Evolutionary conservation across 2,888 invertebrate genomes (phyloP).

Genomic region (Drosophila borborema): DNA sequence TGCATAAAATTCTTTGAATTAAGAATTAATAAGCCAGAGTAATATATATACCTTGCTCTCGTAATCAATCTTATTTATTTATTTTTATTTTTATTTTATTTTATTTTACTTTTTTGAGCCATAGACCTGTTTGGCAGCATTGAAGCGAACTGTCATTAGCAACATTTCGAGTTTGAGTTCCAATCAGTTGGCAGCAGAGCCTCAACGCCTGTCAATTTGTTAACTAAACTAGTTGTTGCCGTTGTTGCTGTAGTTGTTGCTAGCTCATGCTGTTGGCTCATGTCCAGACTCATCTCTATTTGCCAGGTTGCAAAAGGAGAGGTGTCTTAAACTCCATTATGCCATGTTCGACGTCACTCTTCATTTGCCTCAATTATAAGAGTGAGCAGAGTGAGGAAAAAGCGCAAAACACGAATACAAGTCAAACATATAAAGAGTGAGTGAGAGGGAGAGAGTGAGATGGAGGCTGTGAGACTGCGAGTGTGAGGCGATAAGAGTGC

Average conservation of each 20-base stretch:
- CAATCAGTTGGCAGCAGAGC: conserved; percentile 42
- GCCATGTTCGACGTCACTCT: conserved; percentile 81
- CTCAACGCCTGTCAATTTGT: conserved; percentile 33
- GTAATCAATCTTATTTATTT: background rate
- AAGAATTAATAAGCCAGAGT: background rate
- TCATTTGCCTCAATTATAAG: conserved; percentile 81
- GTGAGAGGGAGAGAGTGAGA: background rate
- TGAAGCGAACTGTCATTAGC: conserved; percentile 6
- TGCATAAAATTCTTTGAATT: background rate
- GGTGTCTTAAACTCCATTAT: conserved; percentile 81
- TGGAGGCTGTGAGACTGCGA: no score
- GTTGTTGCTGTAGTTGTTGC: background rate
- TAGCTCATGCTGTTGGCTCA: background rate
- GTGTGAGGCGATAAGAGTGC: background rate
- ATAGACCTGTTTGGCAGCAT: conserved; percentile 2
- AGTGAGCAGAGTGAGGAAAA: conserved; percentile 16
- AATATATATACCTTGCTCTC: background rate
- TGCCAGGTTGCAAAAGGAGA: conserved; percentile 44
- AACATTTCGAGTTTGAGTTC: conserved; percentile 31
- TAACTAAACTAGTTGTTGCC: conserved; percentile 4
- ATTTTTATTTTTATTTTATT: background rate
- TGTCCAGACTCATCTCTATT: conserved; percentile 22
- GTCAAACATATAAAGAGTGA: background rate
- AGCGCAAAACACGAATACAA: conserved; percentile 19
- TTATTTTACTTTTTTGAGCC: background rate